Conservation (phyloP, 2,113 vertebrate genomes). For the Ciconia boyciana region DNA sequence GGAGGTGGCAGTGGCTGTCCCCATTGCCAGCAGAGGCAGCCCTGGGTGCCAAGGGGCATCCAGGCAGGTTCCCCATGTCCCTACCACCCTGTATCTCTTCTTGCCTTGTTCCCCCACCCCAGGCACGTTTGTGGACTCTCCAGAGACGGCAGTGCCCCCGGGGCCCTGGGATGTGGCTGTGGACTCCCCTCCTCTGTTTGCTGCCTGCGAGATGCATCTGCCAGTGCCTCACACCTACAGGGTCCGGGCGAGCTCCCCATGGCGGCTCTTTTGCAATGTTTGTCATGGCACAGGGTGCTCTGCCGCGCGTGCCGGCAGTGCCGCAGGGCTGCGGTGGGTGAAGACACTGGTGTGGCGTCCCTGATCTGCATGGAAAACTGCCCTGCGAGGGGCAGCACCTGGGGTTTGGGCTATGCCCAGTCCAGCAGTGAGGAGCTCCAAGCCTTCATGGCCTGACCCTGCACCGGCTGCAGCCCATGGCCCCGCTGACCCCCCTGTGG, state of each 20-base stretch:
- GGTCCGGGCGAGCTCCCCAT: background rate
- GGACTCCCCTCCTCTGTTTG: background rate
- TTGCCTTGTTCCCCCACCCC: background rate
- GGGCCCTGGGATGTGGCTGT: background rate
- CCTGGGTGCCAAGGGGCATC: background rate
- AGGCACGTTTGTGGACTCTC: background rate
- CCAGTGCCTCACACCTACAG: background rate
- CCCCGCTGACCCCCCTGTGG: rapidly evolving
- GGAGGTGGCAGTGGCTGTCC: background rate
- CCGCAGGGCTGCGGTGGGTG: background rate
- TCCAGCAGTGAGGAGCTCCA: too few species aligned
- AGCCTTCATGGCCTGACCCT: too few species aligned
- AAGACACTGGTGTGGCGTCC: background rate
- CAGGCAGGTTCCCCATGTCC: background rate
- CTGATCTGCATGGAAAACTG: background rate
- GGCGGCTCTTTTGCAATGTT: too few species aligned
- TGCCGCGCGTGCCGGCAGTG: background rate
- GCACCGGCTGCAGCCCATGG: background rate
- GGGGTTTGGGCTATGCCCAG: background rate
- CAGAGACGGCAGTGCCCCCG: background rate
- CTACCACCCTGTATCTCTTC: background rate
- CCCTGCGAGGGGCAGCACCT: background rate
- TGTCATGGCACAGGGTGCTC: rapidly evolving
- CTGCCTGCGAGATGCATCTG: background rate
- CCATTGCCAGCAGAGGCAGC: too few species aligned